Evolutionary conservation across 2,888 invertebrate species (phyloP).

Genomic region (Nemotelus pantherinus): DNA sequence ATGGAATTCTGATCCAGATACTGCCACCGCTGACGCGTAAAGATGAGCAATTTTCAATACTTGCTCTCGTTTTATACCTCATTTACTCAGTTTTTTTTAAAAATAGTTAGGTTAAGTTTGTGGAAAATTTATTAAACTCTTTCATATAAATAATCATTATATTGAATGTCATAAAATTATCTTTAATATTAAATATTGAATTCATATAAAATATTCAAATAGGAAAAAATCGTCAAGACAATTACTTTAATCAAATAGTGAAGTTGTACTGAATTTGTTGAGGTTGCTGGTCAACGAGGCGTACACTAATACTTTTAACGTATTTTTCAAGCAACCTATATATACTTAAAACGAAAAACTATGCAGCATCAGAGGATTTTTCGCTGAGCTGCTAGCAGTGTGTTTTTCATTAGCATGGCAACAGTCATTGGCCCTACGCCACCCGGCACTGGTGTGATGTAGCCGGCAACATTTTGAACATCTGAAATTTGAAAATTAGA

Average conservation of each 20-base stretch:
- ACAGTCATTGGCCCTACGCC: slow-evolving; percentile 96
- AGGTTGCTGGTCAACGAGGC: neutral
- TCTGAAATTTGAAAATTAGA: slow-evolving; percentile 64
- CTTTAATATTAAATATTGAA: neutral
- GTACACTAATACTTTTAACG: slow-evolving; percentile 17
- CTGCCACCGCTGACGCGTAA: slow-evolving; percentile 9
- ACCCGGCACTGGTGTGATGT: slow-evolving; percentile 89
- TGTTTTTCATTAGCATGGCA: slow-evolving; percentile 92
- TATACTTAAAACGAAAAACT: neutral
- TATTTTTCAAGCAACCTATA: neutral
- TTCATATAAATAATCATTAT: neutral
- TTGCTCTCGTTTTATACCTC: neutral
- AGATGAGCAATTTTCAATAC: neutral
- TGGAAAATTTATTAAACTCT: neutral
- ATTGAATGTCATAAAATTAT: neutral
- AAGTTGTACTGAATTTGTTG: neutral
- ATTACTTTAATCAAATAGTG: too few species aligned
- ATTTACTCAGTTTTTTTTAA: neutral
- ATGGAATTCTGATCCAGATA: slow-evolving; percentile 30
- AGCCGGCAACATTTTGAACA: slow-evolving; percentile 82
- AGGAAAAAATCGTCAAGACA: too few species aligned
- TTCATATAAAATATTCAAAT: too few species aligned
- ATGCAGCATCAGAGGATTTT: neutral
- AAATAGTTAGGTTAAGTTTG: too few species aligned
- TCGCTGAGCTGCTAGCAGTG: slow-evolving; percentile 75